Percentiles rank a stretch among this genome's conserved stretches.
Evolutionary conservation across 2,888 invertebrate genomes (phyloP).

Genomic region (Heliconius ismenius): DNA sequence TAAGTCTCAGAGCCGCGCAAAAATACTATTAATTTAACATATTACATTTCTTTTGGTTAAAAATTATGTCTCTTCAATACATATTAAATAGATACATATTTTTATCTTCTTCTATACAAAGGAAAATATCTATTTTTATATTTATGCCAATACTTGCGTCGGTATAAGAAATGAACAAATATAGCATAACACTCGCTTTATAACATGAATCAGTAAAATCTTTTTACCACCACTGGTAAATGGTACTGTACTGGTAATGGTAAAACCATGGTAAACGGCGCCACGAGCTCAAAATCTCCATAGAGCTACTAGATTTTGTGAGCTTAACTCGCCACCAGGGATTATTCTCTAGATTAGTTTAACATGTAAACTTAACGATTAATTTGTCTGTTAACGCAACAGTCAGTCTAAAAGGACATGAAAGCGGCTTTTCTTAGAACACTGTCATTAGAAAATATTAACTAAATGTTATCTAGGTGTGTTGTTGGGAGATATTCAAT

Average conservation of each 20-base stretch:
- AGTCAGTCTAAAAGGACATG: constrained; percentile 21
- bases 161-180: background rate
- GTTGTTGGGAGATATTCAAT: constrained; percentile 31
- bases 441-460: constrained; percentile 36
- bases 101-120: too few species aligned
- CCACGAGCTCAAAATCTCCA: constrained; percentile 57
- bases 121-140: too few species aligned
- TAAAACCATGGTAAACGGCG: constrained; percentile 49
- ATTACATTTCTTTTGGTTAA: too few species aligned
- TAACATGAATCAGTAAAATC: background rate
- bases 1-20: too few species aligned
- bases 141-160: too few species aligned
- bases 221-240: too few species aligned
- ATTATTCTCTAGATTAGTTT: constrained; percentile 61
- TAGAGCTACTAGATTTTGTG: constrained; percentile 58
- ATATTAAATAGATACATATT: too few species aligned
- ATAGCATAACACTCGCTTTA: background rate
- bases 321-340: constrained; percentile 61
- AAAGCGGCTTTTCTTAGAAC: constrained; percentile 38
- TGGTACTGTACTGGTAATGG: too few species aligned
- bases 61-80: too few species aligned
- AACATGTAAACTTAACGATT: constrained; percentile 56
- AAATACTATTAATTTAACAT: too few species aligned
- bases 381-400: constrained; percentile 39
- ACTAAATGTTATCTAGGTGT: constrained; percentile 36